Base-by-base conservation (phyloP, 2,797 vertebrate species). In the Melanotaenia nigrans region DNA sequence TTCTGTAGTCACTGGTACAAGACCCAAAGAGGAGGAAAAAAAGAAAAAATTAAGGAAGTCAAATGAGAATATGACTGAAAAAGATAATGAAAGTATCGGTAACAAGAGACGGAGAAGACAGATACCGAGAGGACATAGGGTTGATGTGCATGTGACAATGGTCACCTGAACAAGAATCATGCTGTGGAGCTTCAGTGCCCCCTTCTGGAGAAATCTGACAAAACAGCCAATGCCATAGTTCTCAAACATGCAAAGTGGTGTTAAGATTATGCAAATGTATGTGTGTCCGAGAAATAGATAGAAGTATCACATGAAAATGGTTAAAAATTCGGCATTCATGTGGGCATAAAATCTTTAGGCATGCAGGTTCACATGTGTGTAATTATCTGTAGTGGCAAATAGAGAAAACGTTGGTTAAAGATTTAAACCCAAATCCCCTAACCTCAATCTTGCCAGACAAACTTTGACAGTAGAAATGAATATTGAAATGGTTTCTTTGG, bases 131-230 rank as follows among this genome's bases (percentile, higher is more conserved):
- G 58, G 55, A 79, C 63, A 73, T 13, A 64, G 61, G 77, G 33
- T 51, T 61, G 53, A 81, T 61, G 54, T 47, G 32, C 35, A 30
- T 63, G 68, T 64, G 71, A 81, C 51, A 36, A n/a, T 11, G 57
- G 85, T 65, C 87, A 96, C 95, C 94, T 96, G 92, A 77, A 95
- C 61, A 30, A 93, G 91, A 68, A 93, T 91, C 76, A 92, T 95
- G 89, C 91, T 94, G 77, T 97, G 96, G 93, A 94, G 91, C 87
- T 95, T 96, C 42, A 97, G 92, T 95, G 96, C 95, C 92, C 96
- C 96, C 96, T 96, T 96, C 91, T 96, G 96, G 91, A 96, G 95
- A 54, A 96, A 93, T 82, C 63, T 95, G 75, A 92, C 85, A 90
- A 96, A 96, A 75, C 95, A 97, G 25, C 89, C 84, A 1, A 94